These are phyloP conservation scores for Catamblyrhynchus diadema DNA, from an alignment of 2,797 vertebrate genomes.

Conservation along the genomic window DNA sequence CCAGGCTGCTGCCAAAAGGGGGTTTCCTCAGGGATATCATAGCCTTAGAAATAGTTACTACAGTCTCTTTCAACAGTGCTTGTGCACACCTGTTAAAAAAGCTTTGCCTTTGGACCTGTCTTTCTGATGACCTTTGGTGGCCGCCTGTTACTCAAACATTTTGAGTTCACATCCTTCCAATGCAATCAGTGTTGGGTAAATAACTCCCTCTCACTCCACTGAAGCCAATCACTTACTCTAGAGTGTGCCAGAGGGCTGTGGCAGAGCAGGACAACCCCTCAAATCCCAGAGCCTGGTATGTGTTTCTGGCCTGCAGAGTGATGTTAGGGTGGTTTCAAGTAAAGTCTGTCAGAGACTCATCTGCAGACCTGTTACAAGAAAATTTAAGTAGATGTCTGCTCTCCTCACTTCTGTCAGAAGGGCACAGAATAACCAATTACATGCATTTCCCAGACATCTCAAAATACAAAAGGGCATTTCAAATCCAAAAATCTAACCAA, in stretches of 20 bases:
- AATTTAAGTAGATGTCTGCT: not conserved
- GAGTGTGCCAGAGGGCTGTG: not conserved
- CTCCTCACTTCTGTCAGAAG: not conserved
- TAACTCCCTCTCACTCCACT: not conserved
- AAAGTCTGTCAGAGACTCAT: not conserved
- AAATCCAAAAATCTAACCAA: not conserved
- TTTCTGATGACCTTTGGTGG: not conserved
- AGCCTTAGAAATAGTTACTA: not conserved
- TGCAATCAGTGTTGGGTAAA: not conserved
- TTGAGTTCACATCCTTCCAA: not conserved
- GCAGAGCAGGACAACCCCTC: not conserved
- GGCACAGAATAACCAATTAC: not conserved
- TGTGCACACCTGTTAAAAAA: slow-evolving; percentile 15
- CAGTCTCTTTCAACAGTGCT: not conserved
- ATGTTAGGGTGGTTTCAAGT: not conserved
- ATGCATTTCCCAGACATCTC: not conserved
- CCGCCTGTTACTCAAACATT: not conserved
- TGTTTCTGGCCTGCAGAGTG: not conserved
- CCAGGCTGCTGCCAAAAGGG: slow-evolving; percentile 15
- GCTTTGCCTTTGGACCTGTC: not conserved
- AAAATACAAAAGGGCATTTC: not conserved
- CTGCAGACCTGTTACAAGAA: not conserved
- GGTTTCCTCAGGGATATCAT: slow-evolving; percentile 2
- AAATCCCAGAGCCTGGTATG: not conserved
- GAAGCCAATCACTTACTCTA: not conserved